These are phyloP conservation scores for Ptyas mucosa DNA, from an alignment of 2,113 vertebrate genomes.

Conservation along the genomic window DNA sequence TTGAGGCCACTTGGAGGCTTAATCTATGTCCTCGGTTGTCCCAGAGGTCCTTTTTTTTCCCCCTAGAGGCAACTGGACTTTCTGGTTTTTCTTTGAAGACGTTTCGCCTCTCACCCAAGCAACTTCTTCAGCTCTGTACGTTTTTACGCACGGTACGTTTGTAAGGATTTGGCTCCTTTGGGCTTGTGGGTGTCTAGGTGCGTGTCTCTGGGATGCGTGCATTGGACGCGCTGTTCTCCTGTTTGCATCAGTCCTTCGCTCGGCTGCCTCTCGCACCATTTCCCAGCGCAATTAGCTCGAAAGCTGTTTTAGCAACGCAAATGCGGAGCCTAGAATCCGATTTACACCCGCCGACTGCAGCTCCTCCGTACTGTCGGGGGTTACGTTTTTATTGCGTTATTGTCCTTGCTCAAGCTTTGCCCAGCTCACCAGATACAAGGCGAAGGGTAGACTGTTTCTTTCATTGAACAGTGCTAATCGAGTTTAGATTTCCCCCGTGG, in stretches of 20 bases:
- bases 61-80: too few relatives aligned
- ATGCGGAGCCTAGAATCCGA: not conserved
- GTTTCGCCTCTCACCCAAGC: too few relatives aligned
- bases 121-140: too few relatives aligned
- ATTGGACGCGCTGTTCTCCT: not conserved
- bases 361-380: not conserved
- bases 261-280: not conserved
- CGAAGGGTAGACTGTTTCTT: not conserved
- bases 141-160: too few relatives aligned
- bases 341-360: fast-evolving
- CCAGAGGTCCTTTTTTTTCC: too few relatives aligned
- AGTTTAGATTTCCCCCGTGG: not conserved
- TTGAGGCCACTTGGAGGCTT: too few relatives aligned
- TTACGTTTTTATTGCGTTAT: not conserved
- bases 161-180: not conserved
- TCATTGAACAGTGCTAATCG: not conserved
- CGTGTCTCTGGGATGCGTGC: not conserved
- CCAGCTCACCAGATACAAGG: not conserved
- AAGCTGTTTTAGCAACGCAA: not conserved
- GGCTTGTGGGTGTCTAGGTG: not conserved
- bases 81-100: too few relatives aligned
- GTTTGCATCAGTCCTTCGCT: not conserved
- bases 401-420: not conserved
- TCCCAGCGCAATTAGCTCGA: not conserved
- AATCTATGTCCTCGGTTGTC: too few relatives aligned